Evolutionary conservation across 2,113 vertebrate genomes (phyloP), one percentile per base, ranked within the genome.

Genomic region (Hiodon alosoides): DNA sequence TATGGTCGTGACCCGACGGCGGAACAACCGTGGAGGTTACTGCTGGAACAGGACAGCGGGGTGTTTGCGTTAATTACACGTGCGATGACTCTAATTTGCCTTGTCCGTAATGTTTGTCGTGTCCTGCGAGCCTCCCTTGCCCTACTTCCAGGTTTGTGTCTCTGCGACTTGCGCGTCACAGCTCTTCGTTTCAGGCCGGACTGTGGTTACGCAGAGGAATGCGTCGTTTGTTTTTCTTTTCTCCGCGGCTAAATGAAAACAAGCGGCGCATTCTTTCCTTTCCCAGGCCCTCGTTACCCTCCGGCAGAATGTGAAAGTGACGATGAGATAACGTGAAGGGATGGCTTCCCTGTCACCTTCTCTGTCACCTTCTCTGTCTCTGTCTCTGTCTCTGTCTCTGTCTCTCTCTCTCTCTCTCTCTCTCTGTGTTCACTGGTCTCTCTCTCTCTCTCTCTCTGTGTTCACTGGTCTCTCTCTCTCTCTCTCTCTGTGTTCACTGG

Each of bases 251-350:
- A 11, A 67, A 67, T 54, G 9, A 54, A 72, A 74, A 67, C 31
- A 58, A 67, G n/a, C 3, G 31, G 53, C 73, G 58, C 11, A 2
- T 46, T 58, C 31, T 31, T 67, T 68, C 65, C 64, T 48, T 58
- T 74, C 65, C 65, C 65, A 74, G 14, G 54, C 64, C 46, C 46
- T 4, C 48, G 7, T 67, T 11, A n/a, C 16, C 70, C 64, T n/a
- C 53, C 11, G 72, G 73, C 13, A n/a, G 6, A 11, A 50, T 55
- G 13, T 31, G 17, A 67, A 17, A 8, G 54, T 58, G 54, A 11
- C 14, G 73, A 67, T 48, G 51, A 67, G 65, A 68, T 74, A 58
- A 50, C 54, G 17, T 57, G 62, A 58, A 74, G 64, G 47, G 64
- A 67, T 17, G 57, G 31, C 51, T 17, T 4, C 61, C 13, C 58